These are phyloP conservation scores for Sicus ferrugineus DNA, from an alignment of 2,888 invertebrate genomes.

Conservation along the genomic window DNA sequence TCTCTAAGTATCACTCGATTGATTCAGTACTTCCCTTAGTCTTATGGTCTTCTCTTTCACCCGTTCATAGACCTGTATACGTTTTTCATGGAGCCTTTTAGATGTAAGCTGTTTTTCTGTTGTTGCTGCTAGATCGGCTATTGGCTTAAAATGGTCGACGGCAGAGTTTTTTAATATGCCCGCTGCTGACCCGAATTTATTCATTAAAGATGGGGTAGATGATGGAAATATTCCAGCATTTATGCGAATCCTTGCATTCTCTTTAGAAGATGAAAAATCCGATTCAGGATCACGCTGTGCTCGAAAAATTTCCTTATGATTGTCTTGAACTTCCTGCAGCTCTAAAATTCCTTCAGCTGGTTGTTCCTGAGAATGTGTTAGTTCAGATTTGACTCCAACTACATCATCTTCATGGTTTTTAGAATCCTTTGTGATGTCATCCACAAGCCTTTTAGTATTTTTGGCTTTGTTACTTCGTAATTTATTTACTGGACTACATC, in stretches of 20 bases:
- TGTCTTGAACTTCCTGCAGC: background rate
- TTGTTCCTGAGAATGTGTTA: background rate
- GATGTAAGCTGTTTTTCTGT: slow-evolving; percentile 51
- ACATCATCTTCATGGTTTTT: background rate
- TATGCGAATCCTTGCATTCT: background rate
- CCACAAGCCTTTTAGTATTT: background rate
- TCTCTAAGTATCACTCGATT: slow-evolving; percentile 41
- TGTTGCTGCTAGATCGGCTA: slow-evolving; percentile 42
- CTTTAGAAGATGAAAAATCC: background rate
- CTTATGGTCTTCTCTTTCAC: slow-evolving; percentile 50
- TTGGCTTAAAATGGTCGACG: slow-evolving; percentile 40
- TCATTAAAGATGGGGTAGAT: background rate
- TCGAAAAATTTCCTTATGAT: background rate
- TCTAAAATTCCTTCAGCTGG: background rate
- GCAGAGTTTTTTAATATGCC: slow-evolving; percentile 40
- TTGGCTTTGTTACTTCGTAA: slow-evolving; percentile 19
- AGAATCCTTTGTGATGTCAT: too few relatives aligned
- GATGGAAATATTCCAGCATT: slow-evolving; percentile 11
- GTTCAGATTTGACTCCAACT: background rate
- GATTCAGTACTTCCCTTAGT: slow-evolving; percentile 50
- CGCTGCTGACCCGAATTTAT: slow-evolving; percentile 33
- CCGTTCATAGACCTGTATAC: slow-evolving; percentile 47
- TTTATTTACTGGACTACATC: slow-evolving; percentile 39
- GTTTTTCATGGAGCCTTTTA: slow-evolving; percentile 47
- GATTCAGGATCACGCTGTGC: too few relatives aligned